Conservation (phyloP, 2,113 vertebrate genomes). For the Peromyscus maniculatus region DNA sequence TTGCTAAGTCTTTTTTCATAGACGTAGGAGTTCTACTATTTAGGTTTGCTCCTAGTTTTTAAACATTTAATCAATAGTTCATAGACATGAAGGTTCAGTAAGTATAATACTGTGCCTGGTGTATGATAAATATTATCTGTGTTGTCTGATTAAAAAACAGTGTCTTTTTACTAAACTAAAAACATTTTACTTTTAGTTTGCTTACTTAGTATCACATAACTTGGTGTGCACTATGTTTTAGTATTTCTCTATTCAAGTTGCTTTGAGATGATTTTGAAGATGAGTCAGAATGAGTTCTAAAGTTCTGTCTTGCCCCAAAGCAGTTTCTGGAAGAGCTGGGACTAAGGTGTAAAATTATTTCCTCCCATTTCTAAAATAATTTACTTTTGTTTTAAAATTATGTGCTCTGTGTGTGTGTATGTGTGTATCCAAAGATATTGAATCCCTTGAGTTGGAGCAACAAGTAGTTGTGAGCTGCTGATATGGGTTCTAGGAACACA, state of each 20-base stretch:
- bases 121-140: no score
- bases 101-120: no score
- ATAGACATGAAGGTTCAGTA: neutral
- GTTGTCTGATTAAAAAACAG: no score
- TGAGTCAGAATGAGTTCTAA: neutral
- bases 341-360: neutral
- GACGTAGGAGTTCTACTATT: neutral
- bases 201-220: neutral
- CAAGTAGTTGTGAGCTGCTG: neutral
- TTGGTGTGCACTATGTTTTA: neutral
- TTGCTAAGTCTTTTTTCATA: neutral
- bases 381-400: neutral
- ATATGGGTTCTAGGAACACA: neutral
- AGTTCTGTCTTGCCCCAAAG: neutral
- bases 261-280: conserved; percentile 31
- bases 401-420: neutral
- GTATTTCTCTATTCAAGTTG: conserved; percentile 41
- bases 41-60: conserved; percentile 19
- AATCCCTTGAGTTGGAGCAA: neutral
- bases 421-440: neutral
- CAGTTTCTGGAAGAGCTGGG: neutral
- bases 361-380: neutral
- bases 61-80: neutral
- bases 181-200: neutral
- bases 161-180: no score